These are phyloP conservation scores for Rhinoptilus africanus DNA, from an alignment of 2,113 vertebrate species.

Conservation along the genomic window DNA sequence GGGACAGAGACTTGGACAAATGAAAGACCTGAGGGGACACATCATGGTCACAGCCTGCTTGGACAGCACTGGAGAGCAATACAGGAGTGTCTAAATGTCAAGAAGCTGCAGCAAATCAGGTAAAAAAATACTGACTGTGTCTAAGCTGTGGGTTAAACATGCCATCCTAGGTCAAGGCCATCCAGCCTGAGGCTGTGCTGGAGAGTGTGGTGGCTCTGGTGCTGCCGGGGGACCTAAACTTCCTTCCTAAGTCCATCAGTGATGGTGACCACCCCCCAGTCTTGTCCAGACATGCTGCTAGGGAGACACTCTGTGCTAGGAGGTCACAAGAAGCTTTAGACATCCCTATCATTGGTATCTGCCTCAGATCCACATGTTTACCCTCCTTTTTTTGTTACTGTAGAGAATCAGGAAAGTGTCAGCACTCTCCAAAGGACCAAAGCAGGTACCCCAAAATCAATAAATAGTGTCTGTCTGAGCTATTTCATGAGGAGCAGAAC, in stretches of 20 bases:
- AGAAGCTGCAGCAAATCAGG: not conserved
- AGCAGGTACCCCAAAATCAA: not conserved
- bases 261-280: not conserved
- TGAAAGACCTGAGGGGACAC: not conserved
- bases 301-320: not conserved
- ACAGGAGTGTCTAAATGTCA: not conserved
- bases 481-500: not conserved
- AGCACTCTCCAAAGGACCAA: not conserved
- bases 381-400: not conserved
- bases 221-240: not conserved
- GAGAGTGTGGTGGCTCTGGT: not conserved
- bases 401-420: not conserved
- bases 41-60: not conserved
- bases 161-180: not conserved
- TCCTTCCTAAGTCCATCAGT: not conserved
- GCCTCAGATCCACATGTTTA: not conserved
- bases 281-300: not conserved
- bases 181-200: not conserved
- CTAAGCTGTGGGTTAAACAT: not conserved
- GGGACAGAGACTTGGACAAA: not conserved
- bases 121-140: not conserved
- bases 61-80: not conserved
- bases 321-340: not conserved
- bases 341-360: not conserved
- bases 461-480: not conserved